Percentiles rank a stretch among this genome's conserved stretches.
Evolutionary conservation across 2,113 vertebrate species (phyloP).

Genomic region (Loxodonta africana): DNA sequence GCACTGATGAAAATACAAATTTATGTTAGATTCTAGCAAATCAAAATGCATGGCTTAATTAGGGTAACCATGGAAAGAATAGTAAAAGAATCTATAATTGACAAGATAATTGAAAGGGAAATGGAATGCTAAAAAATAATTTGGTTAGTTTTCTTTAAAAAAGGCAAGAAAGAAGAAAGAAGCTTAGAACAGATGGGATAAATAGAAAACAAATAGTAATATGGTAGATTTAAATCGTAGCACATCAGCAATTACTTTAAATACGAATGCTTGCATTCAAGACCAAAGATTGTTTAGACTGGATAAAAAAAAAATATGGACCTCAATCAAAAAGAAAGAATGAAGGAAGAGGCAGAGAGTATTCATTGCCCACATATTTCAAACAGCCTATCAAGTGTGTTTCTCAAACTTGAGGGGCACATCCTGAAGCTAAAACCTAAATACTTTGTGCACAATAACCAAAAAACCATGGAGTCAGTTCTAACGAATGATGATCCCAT

Average conservation of each 20-base stretch:
- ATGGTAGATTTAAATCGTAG: neutral
- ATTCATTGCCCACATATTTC: neutral
- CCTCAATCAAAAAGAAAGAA: neutral
- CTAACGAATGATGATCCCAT: too few species aligned
- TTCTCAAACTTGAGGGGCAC: neutral
- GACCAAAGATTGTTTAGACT: neutral
- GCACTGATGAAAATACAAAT: too few species aligned
- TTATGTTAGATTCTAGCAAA: too few species aligned
- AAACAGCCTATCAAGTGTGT: neutral
- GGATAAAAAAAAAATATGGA: neutral
- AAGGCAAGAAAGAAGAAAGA: neutral
- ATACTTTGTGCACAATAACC: neutral
- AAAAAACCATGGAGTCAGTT: too few species aligned
- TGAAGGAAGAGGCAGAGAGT: neutral
- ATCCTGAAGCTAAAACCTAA: neutral
- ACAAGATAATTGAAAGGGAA: conserved; percentile 5
- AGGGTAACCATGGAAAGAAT: too few species aligned
- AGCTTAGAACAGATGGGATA: neutral
- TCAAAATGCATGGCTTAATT: too few species aligned
- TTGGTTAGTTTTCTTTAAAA: conserved; percentile 24
- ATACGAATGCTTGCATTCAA: neutral
- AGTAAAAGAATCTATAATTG: too few species aligned
- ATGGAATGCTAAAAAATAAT: conserved; percentile 31
- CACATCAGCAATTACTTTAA: neutral
- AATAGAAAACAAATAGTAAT: neutral